Base-by-base conservation (phyloP, 1,140 invertebrate species). In the Drosophila mojavensis region DNA sequence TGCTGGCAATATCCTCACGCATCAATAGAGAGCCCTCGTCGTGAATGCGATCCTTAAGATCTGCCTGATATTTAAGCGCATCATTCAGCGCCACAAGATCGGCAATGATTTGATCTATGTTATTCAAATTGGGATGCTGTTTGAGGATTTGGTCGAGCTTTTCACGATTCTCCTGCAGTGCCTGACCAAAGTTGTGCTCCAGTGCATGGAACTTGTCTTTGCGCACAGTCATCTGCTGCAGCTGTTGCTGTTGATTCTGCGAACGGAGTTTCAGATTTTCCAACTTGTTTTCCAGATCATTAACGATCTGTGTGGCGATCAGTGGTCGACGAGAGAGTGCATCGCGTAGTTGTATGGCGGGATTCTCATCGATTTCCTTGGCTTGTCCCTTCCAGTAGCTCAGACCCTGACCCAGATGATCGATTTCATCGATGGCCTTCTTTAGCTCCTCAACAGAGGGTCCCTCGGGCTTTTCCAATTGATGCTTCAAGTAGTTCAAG, bases 1-100 rank as follows among this genome's bases (percentile, higher is more conserved):
- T 95, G 75, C 96, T 96, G 28, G 94, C 94, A 73, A 96, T 95
- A 92, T 97, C 97, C 92, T 96, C 95, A 78, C 96, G 95, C 94
- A 97, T 96, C 41, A 98, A 91, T 56, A 95, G 93, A 17, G 95
- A 93, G 1, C 96, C 97, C 93, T 97, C 95, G 78, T 95, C 94
- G 39, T 95, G 94, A 1, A 96, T 92, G 54, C 93, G 93, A 51
- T 95, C 93, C 83, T 95, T 95, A 0, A 94, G 75, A 15, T 92
- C 88, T 6, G 93, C 90, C 26, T 93, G 91, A 17, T 92, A 81
- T 41, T 94, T 93, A 39, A 94, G 93, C 4, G 94, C 92, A 65
- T 94, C 93, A 36, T 92, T 92, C 0, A 92, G 65, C 1, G 84
- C 79, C 5, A 92, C 79, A 15, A 91, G 58, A 66, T 92, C 91